A percentile compares a stretch with the other conserved stretches of the same genome.
phyloP scores from a whole-genome alignment of 2,888 invertebrate genomes.

The Mesorhabditis sp. region DNA sequence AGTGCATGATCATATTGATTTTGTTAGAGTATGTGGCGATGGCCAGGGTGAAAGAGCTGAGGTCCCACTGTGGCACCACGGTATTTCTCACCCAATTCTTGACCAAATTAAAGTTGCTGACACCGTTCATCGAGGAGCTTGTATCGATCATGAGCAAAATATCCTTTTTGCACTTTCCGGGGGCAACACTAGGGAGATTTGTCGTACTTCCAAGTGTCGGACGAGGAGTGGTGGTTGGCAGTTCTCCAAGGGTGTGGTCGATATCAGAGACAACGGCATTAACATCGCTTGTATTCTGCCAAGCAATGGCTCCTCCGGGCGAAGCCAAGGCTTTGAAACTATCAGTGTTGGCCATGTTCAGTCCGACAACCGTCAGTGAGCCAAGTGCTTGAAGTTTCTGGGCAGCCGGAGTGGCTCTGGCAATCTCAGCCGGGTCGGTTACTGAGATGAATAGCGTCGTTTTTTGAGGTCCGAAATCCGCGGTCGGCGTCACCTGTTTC shows the following conservation, averaged over 20 bases:
- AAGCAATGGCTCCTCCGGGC: conserved; percentile 11
- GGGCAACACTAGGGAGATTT: not conserved
- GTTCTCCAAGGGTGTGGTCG: conserved; percentile 1
- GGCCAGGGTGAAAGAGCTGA: not conserved
- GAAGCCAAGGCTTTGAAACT: conserved; percentile 4
- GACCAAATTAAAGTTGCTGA: not conserved
- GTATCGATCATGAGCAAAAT: not conserved
- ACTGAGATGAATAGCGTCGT: not conserved
- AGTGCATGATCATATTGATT: not conserved
- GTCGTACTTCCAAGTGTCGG: not conserved
- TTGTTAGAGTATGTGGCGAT: not conserved
- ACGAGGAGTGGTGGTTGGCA: not conserved
- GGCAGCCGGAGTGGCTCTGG: not conserved
- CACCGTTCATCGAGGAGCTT: not conserved
- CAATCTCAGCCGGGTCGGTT: not conserved
- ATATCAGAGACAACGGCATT: not conserved
- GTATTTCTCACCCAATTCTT: not conserved
- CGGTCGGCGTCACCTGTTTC: not conserved
- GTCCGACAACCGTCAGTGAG: conserved; percentile 12
- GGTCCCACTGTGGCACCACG: not conserved
- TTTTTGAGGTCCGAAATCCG: not conserved
- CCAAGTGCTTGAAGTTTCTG: not conserved
- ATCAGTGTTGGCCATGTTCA: conserved; percentile 3
- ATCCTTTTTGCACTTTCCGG: conserved; percentile 4
- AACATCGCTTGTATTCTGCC: conserved; percentile 11